These are phyloP conservation scores for Zaprionus kolodkinae DNA, from an alignment of 1,140 invertebrate genomes.

Conservation along the genomic window DNA sequence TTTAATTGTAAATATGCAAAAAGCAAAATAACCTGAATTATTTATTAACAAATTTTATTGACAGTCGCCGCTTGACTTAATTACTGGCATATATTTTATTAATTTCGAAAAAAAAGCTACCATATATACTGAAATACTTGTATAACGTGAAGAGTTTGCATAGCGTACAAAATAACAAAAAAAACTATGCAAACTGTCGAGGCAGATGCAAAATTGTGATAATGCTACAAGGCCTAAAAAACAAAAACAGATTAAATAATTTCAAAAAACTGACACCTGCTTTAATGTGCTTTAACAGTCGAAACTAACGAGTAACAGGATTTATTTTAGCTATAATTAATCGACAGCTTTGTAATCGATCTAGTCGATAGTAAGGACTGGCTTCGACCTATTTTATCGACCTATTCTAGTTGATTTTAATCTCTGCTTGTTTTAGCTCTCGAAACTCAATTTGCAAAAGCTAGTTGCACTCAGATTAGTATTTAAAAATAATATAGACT, in stretches of 20 bases:
- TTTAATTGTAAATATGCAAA: slow-evolving; percentile 82
- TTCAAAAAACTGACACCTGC: not conserved
- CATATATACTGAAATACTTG: slow-evolving; percentile 14
- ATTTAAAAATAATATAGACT: no score
- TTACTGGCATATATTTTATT: slow-evolving; percentile 83
- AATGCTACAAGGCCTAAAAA: not conserved
- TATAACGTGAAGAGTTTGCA: slow-evolving; percentile 17
- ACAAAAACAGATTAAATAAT: not conserved
- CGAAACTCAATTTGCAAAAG: no score
- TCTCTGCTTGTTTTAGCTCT: no score
- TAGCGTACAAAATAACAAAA: not conserved
- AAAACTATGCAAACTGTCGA: slow-evolving; percentile 6
- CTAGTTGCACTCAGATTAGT: not conserved
- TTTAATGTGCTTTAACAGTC: not conserved
- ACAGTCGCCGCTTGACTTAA: slow-evolving; percentile 83
- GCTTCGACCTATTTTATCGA: no score
- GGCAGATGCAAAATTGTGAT: slow-evolving; percentile 8
- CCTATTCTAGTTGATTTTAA: no score
- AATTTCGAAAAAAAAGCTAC: slow-evolving; percentile 72
- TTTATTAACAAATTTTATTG: slow-evolving; percentile 84
- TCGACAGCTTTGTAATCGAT: no score
- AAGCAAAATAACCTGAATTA: slow-evolving; percentile 82
- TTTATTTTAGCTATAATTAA: no score
- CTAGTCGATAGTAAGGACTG: no score
- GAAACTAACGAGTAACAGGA: not conserved